Evolutionary conservation across 2,797 vertebrate genomes (phyloP), one percentile per base, ranked within the genome.

Genomic region (Sylvilagus floridanus): DNA sequence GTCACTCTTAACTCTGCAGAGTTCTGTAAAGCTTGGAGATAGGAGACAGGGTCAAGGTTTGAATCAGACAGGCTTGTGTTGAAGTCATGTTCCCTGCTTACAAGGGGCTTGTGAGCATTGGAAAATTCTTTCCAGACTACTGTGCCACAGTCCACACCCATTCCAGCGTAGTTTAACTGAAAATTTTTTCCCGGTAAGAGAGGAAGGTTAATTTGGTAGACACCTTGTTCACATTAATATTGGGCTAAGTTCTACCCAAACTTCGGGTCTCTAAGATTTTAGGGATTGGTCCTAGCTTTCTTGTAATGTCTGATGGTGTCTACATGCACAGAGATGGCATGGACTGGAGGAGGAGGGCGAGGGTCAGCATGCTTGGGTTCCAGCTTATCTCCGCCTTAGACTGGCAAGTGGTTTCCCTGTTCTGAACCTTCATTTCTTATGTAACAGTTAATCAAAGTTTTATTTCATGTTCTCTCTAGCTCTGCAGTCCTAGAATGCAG

Each of bases 71-170:
- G 32, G 8, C 17, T 75, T 78, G 50, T 76, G 22, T 54, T 73
- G 68, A 47, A 60, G 37, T 42, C 28, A 5, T 54, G 4, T 22
- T 62, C 66, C 24, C 17, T 73, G 7, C 30, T 96, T 82, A 35
- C 9, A 50, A 68, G 28, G n/a, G 26, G 3, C 19, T 16, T 30
- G 11, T 68, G 50, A 78, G 19, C 73, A 68, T 68, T 84, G 84
- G 96, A 94, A 97, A 86, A 52, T 96, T 52, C 32, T 96, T 96
- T 94, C 63, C 16, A 66, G 7, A 83, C 87, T 75, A 35, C 52
- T 16, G 54, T 57, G 14, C 54, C 54, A 84, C 24, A 52, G 47
- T 66, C 11, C 68, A 42, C 9, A 26, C 77, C 66, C 83, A 81
- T 69, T 94, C 24, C 42, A 77, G 66, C 9, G 19, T 60, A 35